These are phyloP conservation scores for Pentalonia nigronervosa DNA, from an alignment of 1,140 invertebrate genomes.

Conservation along the genomic window DNA sequence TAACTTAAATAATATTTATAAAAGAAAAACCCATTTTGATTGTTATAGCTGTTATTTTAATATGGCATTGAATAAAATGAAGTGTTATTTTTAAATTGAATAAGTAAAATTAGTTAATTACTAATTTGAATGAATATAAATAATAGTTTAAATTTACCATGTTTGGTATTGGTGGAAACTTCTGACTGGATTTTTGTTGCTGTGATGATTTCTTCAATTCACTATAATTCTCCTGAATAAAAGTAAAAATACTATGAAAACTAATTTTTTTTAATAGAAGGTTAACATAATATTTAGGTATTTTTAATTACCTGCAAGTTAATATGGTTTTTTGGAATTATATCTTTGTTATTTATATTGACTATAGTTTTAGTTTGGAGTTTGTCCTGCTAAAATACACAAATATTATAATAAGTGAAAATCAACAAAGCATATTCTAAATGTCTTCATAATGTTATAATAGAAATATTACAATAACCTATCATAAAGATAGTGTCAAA, in stretches of 20 bases:
- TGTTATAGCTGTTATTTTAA: not conserved
- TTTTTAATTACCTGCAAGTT: not conserved
- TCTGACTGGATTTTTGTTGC: not conserved
- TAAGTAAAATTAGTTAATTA: not conserved
- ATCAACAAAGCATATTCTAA: not conserved
- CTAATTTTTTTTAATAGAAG: not conserved
- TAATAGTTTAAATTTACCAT: conserved; percentile 16
- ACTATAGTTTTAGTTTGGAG: not conserved
- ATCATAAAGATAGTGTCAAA: not conserved
- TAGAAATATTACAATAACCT: not conserved
- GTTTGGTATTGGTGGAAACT: not conserved
- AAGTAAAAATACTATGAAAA: not conserved
- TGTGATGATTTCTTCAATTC: not conserved
- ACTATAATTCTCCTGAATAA: not conserved
- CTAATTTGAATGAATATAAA: not conserved
- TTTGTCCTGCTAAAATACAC: not conserved
- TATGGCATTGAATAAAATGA: not conserved
- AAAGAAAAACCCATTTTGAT: not conserved
- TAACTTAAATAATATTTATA: not conserved
- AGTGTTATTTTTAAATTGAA: not conserved
- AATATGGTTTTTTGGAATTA: not conserved
- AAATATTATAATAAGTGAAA: not conserved
- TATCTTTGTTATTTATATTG: not conserved
- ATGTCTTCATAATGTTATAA: not conserved
- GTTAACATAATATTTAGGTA: not conserved